Base-by-base conservation (phyloP, 1,140 invertebrate genomes). In the Eriosoma lanigerum region DNA sequence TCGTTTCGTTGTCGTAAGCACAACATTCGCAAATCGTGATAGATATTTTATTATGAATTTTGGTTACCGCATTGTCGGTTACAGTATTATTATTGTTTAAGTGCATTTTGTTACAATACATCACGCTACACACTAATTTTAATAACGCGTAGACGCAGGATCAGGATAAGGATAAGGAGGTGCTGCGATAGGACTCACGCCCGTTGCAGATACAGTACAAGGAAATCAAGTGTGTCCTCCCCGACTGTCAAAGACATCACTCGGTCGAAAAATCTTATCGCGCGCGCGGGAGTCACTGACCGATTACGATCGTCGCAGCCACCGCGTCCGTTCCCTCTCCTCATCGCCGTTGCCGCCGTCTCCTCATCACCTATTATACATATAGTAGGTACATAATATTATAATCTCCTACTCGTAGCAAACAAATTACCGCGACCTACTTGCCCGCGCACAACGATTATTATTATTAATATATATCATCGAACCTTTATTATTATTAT, bases 401-500 rank as follows among this genome's bases (percentile, higher is more conserved):
- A 26, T 6, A 6, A 26, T 60, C 26, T 26, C 1, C 13, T 56
- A 56, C 10, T 26, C 1, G 17, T 60, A 60, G 13, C 15, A 60
- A 5, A 60, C 58, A 10, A 60, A 10, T 58, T 38, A 46, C 38
- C 73, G 56, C 19, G 73, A 76, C 73, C 73, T 58, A 76, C 73
- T 76, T 76, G 73, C 8, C 12, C 17, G 44, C 44, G 38, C n/a
- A 21, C n/a, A 32, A 56, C 56, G 29, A 56, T 19, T 38, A 66
- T n/a, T 44, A 66, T 60, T 46, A 76, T 58, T 76, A 60, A 10
- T 46, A 56, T 76, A 10, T 26, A 56, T 76, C 38, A 48, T 60
- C 54, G n/a, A 21, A n/a, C 62, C 70, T 73, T 73, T 73, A 64
- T 64, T 64, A 64, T 68, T 24, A 68, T 68, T 38, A 38, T 38